Evolutionary conservation across 2,888 invertebrate species (phyloP).

Genomic region (Parelbella ahira): DNA sequence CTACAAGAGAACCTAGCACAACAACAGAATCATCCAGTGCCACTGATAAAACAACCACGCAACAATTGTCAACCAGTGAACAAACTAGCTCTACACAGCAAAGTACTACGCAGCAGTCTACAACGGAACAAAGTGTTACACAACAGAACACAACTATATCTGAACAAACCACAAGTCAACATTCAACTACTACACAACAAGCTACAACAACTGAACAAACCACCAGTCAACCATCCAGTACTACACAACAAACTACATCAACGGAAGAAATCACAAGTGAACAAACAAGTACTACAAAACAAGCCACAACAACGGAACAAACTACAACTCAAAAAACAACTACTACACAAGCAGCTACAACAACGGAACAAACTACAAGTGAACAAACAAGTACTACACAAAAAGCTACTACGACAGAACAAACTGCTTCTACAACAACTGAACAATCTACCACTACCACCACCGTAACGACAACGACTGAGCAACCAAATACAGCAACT

Average conservation of each 20-base stretch:
- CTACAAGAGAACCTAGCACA: not conserved
- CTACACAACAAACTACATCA: slow-evolving; percentile 29
- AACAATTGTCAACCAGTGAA: slow-evolving; percentile 32
- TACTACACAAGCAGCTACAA: slow-evolving; percentile 32
- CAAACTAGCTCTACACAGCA: slow-evolving; percentile 33
- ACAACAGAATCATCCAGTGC: slow-evolving; percentile 28
- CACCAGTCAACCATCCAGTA: slow-evolving; percentile 31
- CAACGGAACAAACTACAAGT: slow-evolving; percentile 33
- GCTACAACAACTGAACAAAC: slow-evolving; percentile 34
- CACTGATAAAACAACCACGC: slow-evolving; percentile 37
- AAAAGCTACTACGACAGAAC: slow-evolving; percentile 11
- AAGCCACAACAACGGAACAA: slow-evolving; percentile 27
- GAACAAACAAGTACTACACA: too few relatives aligned
- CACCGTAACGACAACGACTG: too few relatives aligned
- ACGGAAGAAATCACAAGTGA: too few relatives aligned
- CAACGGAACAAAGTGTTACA: slow-evolving; percentile 32
- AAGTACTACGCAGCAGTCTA: slow-evolving; percentile 33
- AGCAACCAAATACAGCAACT: too few relatives aligned
- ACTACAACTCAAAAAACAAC: slow-evolving; percentile 30
- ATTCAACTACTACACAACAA: slow-evolving; percentile 29
- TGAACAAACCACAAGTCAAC: slow-evolving; percentile 30
- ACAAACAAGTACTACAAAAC: slow-evolving; percentile 26
- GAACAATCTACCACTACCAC: slow-evolving; percentile 35
- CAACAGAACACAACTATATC: slow-evolving; percentile 33
- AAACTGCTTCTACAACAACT: slow-evolving; percentile 26